These are phyloP conservation scores for Oscheius sp. DNA, from an alignment of 1,140 invertebrate species.

Conservation along the genomic window DNA sequence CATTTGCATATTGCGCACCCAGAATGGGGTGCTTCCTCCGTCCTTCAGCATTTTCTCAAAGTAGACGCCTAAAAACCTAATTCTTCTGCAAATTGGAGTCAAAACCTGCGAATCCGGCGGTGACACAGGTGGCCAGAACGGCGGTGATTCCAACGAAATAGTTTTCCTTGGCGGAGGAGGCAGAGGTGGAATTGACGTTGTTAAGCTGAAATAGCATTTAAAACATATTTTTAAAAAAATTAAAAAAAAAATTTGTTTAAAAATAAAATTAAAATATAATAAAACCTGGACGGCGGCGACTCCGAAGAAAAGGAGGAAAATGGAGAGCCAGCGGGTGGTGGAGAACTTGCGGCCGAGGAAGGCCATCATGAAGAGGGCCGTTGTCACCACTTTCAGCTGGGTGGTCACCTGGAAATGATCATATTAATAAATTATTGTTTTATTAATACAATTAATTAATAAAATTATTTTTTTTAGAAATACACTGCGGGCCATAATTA, in stretches of 20 bases:
- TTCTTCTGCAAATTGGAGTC: not conserved
- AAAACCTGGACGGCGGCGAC: conserved; percentile 57
- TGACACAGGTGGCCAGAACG: conserved; percentile 56
- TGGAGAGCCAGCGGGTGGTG: conserved; percentile 50
- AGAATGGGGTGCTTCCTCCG: conserved; percentile 55
- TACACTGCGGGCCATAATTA: no score
- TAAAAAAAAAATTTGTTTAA: not conserved
- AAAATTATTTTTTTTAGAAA: no score
- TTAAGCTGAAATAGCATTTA: conserved; percentile 45
- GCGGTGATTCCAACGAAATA: conserved; percentile 52
- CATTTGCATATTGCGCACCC: conserved; percentile 59
- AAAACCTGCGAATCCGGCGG: conserved; percentile 56
- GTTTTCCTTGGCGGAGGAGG: conserved; percentile 39
- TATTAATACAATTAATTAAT: not conserved
- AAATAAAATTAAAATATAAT: no score
- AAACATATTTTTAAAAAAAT: conserved; percentile 14
- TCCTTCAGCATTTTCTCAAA: conserved; percentile 61
- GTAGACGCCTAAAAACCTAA: conserved; percentile 45
- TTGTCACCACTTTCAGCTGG: conserved; percentile 59
- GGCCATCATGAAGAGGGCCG: conserved; percentile 59
- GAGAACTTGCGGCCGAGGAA: conserved; percentile 57
- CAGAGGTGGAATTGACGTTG: conserved; percentile 36
- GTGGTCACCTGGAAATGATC: conserved; percentile 47
- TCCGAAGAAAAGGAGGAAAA: conserved; percentile 55
- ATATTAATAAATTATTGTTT: not conserved